phyloP scores from a whole-genome alignment of 2,888 invertebrate genomes.

The Macroteleia sp. region DNA sequence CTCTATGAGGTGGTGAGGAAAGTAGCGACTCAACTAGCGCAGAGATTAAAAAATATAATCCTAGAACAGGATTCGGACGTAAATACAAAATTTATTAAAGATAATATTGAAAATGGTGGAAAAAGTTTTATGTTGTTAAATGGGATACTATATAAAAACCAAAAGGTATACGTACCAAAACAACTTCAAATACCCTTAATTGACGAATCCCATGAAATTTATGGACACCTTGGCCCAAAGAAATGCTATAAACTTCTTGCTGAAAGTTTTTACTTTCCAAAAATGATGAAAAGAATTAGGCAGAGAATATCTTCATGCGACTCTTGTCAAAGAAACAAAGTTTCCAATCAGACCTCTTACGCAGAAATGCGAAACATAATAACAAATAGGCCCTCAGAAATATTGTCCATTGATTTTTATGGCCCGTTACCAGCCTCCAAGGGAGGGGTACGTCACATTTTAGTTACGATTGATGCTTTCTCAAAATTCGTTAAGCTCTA shows the following conservation, averaged over 20 bases:
- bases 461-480: constrained; percentile 9
- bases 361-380: constrained; percentile 7
- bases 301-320: constrained; percentile 1
- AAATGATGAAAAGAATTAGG: not conserved
- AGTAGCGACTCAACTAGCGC: no score
- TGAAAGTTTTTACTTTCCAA: constrained; percentile 17
- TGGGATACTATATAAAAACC: not conserved
- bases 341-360: not conserved
- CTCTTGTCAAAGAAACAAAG: constrained; percentile 29
- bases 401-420: constrained; percentile 52
- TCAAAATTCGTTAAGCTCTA: constrained; percentile 10
- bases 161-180: no score
- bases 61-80: no score
- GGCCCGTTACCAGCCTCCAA: constrained; percentile 44
- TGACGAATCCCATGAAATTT: constrained; percentile 9
- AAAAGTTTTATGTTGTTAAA: not conserved
- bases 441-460: not conserved
- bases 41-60: no score
- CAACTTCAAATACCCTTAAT: no score
- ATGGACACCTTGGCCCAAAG: constrained; percentile 27
- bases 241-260: constrained; percentile 12
- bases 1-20: no score
- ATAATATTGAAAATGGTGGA: no score
- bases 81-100: no score
- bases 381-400: constrained; percentile 16